Base-by-base conservation (phyloP, 2,113 vertebrate genomes). In the Anoura caudifer region DNA sequence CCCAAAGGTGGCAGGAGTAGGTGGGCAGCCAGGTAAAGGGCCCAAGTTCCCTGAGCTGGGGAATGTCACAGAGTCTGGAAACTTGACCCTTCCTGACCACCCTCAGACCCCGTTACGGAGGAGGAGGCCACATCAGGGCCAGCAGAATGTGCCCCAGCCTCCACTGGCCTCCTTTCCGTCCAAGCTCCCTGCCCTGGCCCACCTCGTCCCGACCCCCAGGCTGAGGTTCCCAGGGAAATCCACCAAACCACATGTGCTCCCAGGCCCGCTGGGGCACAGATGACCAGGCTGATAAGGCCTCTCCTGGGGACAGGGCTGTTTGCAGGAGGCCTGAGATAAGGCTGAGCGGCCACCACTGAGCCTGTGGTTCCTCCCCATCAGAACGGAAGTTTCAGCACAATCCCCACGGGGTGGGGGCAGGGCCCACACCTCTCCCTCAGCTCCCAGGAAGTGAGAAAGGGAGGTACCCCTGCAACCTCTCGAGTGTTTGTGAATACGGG, bases 301-400 rank as follows among this genome's bases (percentile, higher is more conserved):
- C 73, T 87, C 43, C 88, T 17, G 33, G 91, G 47, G 50, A 56
- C 36, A 0, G 20, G n/a, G 91, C 54, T 92, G 75, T 7, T 28
- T 77, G 89, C 81, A 92, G 90, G 36, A 79, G 96, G 93, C 63
- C 88, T 1, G 4, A 36, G 97, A 97, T 97, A 98, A 97, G 86
- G 90, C 52, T 0, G 56, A 17, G 4, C 36, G 0, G 95, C 92
- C 96, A 90, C 4, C 22, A 1, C 75, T 0, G 43, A 54, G 63
- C 22, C 8, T 7, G 3, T 5, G n/a, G 67, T 77, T 97, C 95
- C 96, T 93, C 87, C 79, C 2, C 10, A 4, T 33, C 41, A 28
- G 41, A 14, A 47, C 41, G 24, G 43, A 28, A 8, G 24, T 54
- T 33, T 61, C 28, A 41, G 59, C 59, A 67, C 17, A 22, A 91